Percentiles rank a stretch among this genome's conserved stretches.
phyloP scores from a whole-genome alignment of 2,888 invertebrate species.

The Tupiocoris notatus region DNA sequence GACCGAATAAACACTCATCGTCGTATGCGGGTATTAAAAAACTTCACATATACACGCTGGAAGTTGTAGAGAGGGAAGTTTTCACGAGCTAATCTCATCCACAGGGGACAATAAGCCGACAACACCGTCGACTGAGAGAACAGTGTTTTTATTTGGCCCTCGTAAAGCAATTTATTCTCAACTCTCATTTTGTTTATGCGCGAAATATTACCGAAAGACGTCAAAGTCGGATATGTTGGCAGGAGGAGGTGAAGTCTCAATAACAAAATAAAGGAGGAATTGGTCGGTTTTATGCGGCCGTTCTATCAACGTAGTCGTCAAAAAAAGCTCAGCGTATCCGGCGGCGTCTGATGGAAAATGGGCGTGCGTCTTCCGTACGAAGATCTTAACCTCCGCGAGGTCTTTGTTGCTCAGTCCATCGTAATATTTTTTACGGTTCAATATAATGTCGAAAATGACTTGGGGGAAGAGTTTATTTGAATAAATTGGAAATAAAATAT shows the following conservation, averaged over 20 bases:
- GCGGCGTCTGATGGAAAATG: background rate
- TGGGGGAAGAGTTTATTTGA: conserved; percentile 5
- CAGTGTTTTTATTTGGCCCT: conserved; percentile 5
- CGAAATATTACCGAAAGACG: background rate
- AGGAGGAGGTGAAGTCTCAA: conserved; percentile 3
- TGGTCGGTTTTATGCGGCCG: conserved; percentile 34
- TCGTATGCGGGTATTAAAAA: no score
- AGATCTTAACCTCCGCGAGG: conserved; percentile 26
- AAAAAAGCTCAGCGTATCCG: background rate
- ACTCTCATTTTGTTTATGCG: conserved; percentile 19
- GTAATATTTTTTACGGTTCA: background rate
- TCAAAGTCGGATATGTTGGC: background rate
- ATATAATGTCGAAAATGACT: conserved; percentile 4
- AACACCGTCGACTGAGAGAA: background rate
- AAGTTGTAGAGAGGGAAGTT: background rate
- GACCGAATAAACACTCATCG: no score
- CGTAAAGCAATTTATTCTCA: conserved; percentile 38
- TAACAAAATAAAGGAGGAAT: conserved; percentile 39
- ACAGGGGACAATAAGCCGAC: background rate
- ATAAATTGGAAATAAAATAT: conserved; percentile 33
- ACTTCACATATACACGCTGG: conserved; percentile 1
- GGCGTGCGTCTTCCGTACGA: conserved; percentile 19
- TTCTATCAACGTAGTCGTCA: conserved; percentile 7
- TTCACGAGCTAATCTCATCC: background rate
- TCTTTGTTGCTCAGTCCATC: background rate